Conservation (phyloP, 2,797 vertebrate species). For the Sebastes itinus region DNA sequence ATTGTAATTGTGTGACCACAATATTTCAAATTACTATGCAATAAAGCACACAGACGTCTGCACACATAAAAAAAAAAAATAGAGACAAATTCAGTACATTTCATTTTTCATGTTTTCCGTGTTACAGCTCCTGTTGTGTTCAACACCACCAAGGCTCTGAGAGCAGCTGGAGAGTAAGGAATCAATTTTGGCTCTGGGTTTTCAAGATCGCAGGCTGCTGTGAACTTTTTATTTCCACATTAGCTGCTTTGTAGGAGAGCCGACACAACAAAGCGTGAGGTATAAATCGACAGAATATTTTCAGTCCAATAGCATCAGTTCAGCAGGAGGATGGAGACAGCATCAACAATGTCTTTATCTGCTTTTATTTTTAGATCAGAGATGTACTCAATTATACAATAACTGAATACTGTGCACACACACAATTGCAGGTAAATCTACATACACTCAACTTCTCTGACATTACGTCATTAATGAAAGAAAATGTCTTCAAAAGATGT, state of each 20-base stretch:
- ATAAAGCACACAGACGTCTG: not conserved
- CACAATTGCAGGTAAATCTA: not conserved
- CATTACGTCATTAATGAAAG: not conserved
- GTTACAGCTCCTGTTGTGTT: conserved; percentile 7
- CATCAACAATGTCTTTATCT: not conserved
- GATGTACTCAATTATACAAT: not conserved
- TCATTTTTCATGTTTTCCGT: not conserved
- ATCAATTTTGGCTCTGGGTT: conserved; percentile 32
- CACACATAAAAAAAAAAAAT: not conserved
- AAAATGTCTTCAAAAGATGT: not conserved
- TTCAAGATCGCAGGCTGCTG: conserved; percentile 21
- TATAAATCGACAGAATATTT: not conserved
- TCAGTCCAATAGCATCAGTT: conserved; percentile 12
- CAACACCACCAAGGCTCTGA: not conserved
- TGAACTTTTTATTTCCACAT: conserved; percentile 12
- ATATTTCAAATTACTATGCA: not conserved
- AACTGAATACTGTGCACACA: not conserved
- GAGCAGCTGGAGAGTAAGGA: conserved; percentile 23
- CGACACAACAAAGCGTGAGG: conserved; percentile 1
- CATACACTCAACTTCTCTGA: not conserved
- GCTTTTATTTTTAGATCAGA: not conserved
- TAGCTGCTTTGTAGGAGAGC: conserved; percentile 6
- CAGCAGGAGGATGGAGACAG: not conserved
- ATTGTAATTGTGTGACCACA: not conserved
- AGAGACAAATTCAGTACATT: not conserved